Percentiles rank a stretch among this genome's conserved stretches.
phyloP scores from a whole-genome alignment of 2,797 vertebrate genomes.

The Otus scops region DNA sequence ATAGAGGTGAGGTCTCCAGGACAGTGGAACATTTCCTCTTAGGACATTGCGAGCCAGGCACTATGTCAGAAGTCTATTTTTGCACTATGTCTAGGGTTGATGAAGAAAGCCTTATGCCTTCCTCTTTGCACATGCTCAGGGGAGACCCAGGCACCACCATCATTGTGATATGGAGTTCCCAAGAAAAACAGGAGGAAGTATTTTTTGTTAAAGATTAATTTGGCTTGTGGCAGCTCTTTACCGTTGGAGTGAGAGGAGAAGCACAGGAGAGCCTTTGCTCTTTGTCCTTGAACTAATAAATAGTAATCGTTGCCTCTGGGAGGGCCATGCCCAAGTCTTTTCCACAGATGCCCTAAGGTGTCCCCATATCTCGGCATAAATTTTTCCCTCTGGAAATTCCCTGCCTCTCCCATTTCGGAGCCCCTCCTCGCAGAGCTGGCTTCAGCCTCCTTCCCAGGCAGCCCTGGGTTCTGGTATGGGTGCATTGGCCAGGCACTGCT shows the following conservation, averaged over 20 bases:
- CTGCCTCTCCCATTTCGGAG: neutral
- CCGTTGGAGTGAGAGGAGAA: neutral
- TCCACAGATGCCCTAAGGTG: neutral
- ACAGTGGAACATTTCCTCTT: neutral
- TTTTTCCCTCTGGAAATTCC: neutral
- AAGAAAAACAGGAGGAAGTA: neutral
- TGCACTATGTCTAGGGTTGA: neutral
- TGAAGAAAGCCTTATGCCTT: neutral
- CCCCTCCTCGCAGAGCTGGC: neutral
- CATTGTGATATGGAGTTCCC: neutral
- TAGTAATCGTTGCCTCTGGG: neutral
- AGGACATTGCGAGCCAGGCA: neutral
- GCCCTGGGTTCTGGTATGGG: fast-evolving
- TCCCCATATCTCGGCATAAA: neutral
- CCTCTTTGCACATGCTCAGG: neutral
- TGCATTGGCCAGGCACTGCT: neutral
- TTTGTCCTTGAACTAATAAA: neutral
- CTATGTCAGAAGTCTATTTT: neutral
- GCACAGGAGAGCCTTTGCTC: neutral
- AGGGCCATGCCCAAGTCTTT: neutral
- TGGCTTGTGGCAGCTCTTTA: neutral
- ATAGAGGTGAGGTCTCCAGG: neutral
- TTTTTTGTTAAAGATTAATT: neutral
- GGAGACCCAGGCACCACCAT: neutral
- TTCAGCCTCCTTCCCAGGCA: neutral